Percentiles rank a stretch among this genome's conserved stretches.
These are phyloP conservation scores for Graptemys geographica DNA, from an alignment of 2,797 vertebrate genomes.

Conservation along the genomic window DNA sequence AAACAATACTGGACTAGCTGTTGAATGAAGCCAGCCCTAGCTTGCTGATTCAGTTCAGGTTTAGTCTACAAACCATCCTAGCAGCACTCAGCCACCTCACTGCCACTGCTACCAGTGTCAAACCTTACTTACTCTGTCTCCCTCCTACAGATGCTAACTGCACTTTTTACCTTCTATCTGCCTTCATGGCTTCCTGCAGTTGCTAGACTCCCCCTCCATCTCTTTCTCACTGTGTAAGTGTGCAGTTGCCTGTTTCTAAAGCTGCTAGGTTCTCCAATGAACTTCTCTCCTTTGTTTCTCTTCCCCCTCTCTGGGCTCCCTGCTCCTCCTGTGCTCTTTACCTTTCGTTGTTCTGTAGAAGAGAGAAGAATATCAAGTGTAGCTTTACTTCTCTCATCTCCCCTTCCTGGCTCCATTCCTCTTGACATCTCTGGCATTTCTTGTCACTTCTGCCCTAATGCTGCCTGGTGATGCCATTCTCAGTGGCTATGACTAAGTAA, in stretches of 20 bases:
- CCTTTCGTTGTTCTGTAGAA: not conserved
- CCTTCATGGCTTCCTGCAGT: not conserved
- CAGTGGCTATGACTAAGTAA: not conserved
- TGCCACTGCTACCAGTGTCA: not conserved
- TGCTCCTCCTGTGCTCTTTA: not conserved
- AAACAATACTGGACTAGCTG: not conserved
- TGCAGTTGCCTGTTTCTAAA: not conserved
- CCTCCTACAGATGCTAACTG: not conserved
- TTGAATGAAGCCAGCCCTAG: not conserved
- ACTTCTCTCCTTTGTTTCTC: not conserved
- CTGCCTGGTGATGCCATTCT: rapidly evolving
- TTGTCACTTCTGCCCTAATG: not conserved
- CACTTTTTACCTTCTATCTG: not conserved
- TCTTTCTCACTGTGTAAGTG: not conserved
- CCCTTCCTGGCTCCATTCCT: not conserved
- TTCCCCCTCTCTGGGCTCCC: not conserved
- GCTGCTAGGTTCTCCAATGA: not conserved
- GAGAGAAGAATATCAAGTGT: not conserved
- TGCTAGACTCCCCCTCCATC: not conserved
- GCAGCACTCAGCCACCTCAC: not conserved
- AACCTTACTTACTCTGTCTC: not conserved
- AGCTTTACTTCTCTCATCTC: not conserved
- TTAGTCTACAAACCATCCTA: not conserved
- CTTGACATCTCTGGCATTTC: not conserved
- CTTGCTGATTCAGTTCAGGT: not conserved